Evolutionary conservation across 2,113 vertebrate species (phyloP).

Genomic region (Tragelaphus strepsiceros): DNA sequence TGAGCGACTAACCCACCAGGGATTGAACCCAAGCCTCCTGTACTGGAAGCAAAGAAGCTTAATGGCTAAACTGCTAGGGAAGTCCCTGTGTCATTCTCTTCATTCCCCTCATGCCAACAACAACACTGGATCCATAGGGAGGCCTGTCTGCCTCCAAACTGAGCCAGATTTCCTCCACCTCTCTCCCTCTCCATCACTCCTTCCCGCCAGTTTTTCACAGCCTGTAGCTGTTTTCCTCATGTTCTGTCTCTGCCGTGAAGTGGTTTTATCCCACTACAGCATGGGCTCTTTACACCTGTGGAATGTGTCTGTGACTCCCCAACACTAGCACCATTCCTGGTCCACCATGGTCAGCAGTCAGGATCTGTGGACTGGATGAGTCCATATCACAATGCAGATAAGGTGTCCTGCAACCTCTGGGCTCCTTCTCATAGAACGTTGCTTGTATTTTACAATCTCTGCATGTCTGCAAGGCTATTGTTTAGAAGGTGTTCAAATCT

Average conservation of each 20-base stretch:
- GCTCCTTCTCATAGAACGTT: neutral
- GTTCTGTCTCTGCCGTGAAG: neutral
- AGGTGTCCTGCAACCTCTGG: neutral
- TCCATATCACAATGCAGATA: neutral
- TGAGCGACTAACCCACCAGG: neutral
- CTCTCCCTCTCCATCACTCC: neutral
- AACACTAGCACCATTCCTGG: neutral
- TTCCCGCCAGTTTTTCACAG: neutral
- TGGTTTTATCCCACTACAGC: neutral
- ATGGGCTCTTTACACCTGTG: neutral
- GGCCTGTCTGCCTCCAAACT: neutral
- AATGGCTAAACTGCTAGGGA: neutral
- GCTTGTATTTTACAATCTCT: neutral
- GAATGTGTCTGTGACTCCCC: neutral
- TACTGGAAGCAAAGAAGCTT: neutral
- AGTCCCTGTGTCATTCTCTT: neutral
- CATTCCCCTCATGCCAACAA: accelerated
- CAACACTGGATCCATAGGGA: neutral
- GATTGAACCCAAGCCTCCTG: neutral
- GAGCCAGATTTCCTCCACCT: neutral
- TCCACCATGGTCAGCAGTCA: neutral
- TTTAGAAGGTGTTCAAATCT: neutral
- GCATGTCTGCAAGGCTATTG: neutral
- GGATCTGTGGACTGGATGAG: neutral
- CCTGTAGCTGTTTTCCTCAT: neutral